Conservation (phyloP, 1,140 invertebrate genomes). For the Drosophila lacertosa region DNA sequence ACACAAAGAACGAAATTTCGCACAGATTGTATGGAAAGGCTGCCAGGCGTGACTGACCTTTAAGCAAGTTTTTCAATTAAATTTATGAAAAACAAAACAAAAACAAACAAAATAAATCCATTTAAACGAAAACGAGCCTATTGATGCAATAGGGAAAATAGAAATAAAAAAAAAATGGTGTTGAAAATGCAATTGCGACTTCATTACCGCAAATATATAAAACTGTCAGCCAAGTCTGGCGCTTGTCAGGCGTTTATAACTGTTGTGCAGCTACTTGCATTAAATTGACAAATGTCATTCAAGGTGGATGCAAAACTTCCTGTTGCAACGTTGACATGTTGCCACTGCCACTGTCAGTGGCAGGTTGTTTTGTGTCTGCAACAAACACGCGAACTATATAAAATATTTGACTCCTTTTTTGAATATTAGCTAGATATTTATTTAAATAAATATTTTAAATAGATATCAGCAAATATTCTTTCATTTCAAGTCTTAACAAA, state of each 20-base stretch:
- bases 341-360: not conserved
- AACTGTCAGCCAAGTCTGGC: conserved; percentile 22
- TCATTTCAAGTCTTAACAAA: not conserved
- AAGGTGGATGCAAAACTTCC: conserved; percentile 35
- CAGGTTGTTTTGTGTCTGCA: not conserved
- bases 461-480: too few relatives aligned
- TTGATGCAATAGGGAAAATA: not conserved
- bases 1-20: conserved; percentile 22
- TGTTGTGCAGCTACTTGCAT: conserved; percentile 37
- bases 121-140: not conserved
- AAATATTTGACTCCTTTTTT: too few relatives aligned
- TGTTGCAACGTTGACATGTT: not conserved
- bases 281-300: conserved; percentile 65
- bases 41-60: conserved; percentile 18
- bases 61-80: conserved; percentile 56
- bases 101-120: too few relatives aligned
- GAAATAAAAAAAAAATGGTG: too few relatives aligned
- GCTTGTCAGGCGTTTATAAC: conserved; percentile 6
- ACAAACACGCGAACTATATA: conserved; percentile 6
- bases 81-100: conserved; percentile 53
- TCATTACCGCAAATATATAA: conserved; percentile 36
- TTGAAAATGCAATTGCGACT: conserved; percentile 38
- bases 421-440: too few relatives aligned
- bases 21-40: not conserved
- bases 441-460: too few relatives aligned